Percentiles rank a stretch among this genome's conserved stretches.
phyloP scores from a whole-genome alignment of 2,797 vertebrate species.

The Chiroxiphia lanceolata region DNA sequence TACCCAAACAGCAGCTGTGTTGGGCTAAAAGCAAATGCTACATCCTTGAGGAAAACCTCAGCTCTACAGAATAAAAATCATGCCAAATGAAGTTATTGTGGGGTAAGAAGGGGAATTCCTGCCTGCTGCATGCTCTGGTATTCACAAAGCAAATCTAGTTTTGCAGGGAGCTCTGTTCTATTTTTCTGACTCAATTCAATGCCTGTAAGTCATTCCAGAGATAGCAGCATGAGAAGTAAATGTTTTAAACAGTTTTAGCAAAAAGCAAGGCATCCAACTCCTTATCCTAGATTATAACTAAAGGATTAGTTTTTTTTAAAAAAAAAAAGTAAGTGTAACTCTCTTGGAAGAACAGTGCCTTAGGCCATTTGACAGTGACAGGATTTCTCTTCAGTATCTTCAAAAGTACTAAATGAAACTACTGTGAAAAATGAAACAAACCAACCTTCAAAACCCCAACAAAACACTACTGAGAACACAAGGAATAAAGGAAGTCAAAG shows the following conservation, averaged over 20 bases:
- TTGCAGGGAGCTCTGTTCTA: background rate
- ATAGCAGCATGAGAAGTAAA: background rate
- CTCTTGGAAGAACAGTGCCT: background rate
- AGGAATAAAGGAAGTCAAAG: background rate
- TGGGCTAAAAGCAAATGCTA: background rate
- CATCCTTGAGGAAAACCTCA: background rate
- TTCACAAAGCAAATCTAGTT: background rate
- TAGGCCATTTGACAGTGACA: background rate
- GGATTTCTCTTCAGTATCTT: background rate
- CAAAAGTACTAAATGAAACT: background rate
- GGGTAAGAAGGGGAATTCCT: background rate
- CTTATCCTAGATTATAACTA: background rate
- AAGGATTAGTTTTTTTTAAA: background rate
- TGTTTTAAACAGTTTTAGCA: background rate
- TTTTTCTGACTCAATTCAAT: background rate
- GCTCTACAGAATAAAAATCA: background rate
- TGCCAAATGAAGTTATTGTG: background rate
- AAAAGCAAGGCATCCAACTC: background rate
- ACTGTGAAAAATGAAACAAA: background rate
- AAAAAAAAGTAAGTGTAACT: background rate
- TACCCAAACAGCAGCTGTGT: background rate
- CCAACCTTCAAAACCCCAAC: background rate
- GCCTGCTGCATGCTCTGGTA: background rate
- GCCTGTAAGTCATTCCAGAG: background rate
- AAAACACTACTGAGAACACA: background rate